Evolutionary conservation across 92 coral and sea anemone species (phyloP).

Genomic region (Scolanthus callimorphus): DNA sequence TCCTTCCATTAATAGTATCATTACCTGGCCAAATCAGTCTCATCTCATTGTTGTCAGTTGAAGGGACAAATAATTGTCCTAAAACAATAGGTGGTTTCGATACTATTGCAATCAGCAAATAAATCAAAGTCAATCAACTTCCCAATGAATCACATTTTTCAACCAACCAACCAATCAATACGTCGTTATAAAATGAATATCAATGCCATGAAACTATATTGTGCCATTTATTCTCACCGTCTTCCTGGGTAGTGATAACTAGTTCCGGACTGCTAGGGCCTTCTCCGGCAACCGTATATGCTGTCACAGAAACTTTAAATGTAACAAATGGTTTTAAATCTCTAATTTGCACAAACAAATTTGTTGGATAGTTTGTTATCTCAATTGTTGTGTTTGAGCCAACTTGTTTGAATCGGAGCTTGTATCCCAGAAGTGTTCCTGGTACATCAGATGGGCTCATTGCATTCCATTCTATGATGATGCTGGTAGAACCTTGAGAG

Average conservation of each 20-base stretch:
- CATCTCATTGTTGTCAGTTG: no score
- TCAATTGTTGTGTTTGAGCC: not conserved
- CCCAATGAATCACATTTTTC: no score
- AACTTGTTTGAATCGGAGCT: not conserved
- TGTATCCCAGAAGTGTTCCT: constrained; percentile 2
- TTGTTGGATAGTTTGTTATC: not conserved
- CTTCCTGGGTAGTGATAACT: not conserved
- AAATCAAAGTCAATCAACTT: no score
- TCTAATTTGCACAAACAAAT: not conserved
- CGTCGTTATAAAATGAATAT: no score
- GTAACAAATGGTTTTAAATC: not conserved
- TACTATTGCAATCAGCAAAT: no score
- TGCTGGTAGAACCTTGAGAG: not conserved
- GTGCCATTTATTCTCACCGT: not conserved
- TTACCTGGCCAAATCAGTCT: no score
- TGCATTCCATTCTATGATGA: constrained; percentile 5
- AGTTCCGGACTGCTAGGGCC: not conserved
- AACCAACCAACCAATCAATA: no score
- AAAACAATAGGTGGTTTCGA: no score
- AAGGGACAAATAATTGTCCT: no score
- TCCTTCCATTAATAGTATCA: no score
- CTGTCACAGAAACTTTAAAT: not conserved
- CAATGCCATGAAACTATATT: no score
- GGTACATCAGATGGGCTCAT: not conserved
- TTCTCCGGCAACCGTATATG: not conserved